These are phyloP conservation scores for Lucifuga dentata DNA, from an alignment of 2,113 vertebrate genomes.

Conservation along the genomic window DNA sequence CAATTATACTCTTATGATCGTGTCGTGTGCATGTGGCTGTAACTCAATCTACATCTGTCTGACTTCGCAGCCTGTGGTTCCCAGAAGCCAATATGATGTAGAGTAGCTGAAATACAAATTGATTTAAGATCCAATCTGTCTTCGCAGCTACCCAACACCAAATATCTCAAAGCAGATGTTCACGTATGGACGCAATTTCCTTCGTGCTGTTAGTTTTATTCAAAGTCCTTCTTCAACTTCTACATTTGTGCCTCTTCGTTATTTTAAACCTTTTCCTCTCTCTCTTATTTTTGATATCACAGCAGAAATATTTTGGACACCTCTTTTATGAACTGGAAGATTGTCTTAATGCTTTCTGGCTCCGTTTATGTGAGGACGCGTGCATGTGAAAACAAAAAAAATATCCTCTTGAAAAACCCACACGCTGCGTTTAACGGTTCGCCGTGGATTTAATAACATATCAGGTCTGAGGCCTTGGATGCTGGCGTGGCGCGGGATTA, in stretches of 20 bases:
- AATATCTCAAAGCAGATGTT: slow-evolving; percentile 26
- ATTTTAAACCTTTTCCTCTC: neutral
- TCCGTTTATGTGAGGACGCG: neutral
- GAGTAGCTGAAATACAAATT: slow-evolving; percentile 72
- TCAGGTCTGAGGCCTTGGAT: neutral
- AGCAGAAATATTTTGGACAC: neutral
- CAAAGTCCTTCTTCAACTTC: neutral
- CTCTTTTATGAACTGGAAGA: neutral
- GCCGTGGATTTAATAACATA: slow-evolving; percentile 5
- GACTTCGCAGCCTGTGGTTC: slow-evolving; percentile 70
- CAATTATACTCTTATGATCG: slow-evolving; percentile 59
- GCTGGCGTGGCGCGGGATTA: neutral
- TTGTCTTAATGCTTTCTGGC: slow-evolving; percentile 1
- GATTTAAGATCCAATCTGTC: slow-evolving; percentile 73
- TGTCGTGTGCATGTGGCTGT: slow-evolving; percentile 70
- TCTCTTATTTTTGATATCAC: slow-evolving; percentile 5
- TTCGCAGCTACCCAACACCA: slow-evolving; percentile 42
- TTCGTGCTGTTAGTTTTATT: neutral
- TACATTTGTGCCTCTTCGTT: neutral
- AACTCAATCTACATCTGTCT: slow-evolving; percentile 66
- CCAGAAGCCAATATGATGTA: slow-evolving; percentile 57
- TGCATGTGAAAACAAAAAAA: no score
- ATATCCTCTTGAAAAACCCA: no score
- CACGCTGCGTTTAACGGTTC: slow-evolving; percentile 7
- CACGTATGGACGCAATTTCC: slow-evolving; percentile 2